Evolutionary conservation across 2,797 vertebrate genomes (phyloP), one percentile per base, ranked within the genome.

Genomic region (Harpagifer antarcticus): DNA sequence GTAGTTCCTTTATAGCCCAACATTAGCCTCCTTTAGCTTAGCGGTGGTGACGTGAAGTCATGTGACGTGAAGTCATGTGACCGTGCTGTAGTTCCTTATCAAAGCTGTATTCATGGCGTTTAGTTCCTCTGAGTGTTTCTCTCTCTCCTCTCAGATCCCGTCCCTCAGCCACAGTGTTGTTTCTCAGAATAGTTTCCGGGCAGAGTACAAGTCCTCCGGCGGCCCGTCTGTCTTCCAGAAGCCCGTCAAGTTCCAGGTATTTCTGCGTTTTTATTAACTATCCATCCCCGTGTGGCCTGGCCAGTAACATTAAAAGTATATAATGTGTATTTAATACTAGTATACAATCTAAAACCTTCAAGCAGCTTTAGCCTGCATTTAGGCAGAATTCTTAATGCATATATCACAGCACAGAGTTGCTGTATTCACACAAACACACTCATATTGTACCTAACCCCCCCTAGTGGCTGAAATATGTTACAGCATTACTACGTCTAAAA

Each of bases 211-310:
- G 86, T 95, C 96, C 74, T 95, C 96, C 0, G 96, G 96, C 0
- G 96, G 97, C 63, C 96, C 97, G 60, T 96, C 97, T 52, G 97
- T 98, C 93, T 98, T 98, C 95, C 97, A 98, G 95, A 98, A 98
- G 88, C 97, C 97, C 7, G 95, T 98, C 88, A 97, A 97, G 86
- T 98, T 98, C 91, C 97, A 98, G 47, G 92, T 93, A 86, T 37
- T 42, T 15, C 57, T 47, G 9, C 0, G 33, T 31, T 65, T 55
- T 19, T 33, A 33, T 33, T 33, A 33, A 33, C 33, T 33, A 27
- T 4, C 27, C 27, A 27, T 27, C 27, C 27, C 27, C 27, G 3
- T 27, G 27, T 27, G 27, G 23, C 23, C 23, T 3, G 44, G 9
- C 33, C 27, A 48, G 17, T 40, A 17, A 19, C 11, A 33, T 43